These are phyloP conservation scores for Zhuqinia jingwanae DNA, from an alignment of 2,888 invertebrate genomes.

Conservation along the genomic window DNA sequence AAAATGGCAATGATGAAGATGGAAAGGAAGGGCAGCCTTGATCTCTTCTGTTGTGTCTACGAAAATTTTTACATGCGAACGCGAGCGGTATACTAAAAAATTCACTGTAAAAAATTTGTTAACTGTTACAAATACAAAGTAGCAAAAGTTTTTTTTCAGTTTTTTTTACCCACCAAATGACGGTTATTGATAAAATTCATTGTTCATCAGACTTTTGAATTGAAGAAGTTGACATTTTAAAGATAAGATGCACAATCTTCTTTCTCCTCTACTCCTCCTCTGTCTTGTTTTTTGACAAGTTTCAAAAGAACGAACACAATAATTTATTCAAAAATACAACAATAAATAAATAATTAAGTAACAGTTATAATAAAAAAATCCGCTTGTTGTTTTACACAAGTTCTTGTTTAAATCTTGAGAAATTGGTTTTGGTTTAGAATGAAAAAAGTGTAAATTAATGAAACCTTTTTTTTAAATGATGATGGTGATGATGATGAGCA, in stretches of 20 bases:
- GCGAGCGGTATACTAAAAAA: slow-evolving; percentile 38
- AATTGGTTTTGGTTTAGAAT: too few relatives aligned
- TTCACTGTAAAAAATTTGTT: slow-evolving; percentile 45
- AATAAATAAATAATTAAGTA: slow-evolving; percentile 13
- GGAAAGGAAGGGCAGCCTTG: slow-evolving; percentile 56
- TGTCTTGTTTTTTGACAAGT: background rate
- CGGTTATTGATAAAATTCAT: slow-evolving; percentile 33
- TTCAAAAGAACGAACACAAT: slow-evolving; percentile 35
- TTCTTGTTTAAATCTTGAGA: background rate
- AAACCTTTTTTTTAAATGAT: too few relatives aligned
- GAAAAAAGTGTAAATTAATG: too few relatives aligned
- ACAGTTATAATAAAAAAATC: slow-evolving; percentile 22
- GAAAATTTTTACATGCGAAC: background rate
- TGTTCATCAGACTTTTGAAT: slow-evolving; percentile 51
- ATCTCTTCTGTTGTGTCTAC: slow-evolving; percentile 33
- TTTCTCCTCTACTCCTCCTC: background rate
- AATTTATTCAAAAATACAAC: background rate
- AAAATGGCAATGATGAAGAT: background rate
- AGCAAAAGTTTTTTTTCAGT: background rate
- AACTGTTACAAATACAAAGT: slow-evolving; percentile 25
- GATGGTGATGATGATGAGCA: too few relatives aligned
- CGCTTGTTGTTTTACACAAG: background rate
- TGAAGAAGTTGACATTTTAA: slow-evolving; percentile 41
- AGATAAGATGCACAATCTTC: slow-evolving; percentile 3
- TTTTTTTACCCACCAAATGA: background rate